phyloP scores from a whole-genome alignment of 2,797 vertebrate species.

The Streptopelia turtur region DNA sequence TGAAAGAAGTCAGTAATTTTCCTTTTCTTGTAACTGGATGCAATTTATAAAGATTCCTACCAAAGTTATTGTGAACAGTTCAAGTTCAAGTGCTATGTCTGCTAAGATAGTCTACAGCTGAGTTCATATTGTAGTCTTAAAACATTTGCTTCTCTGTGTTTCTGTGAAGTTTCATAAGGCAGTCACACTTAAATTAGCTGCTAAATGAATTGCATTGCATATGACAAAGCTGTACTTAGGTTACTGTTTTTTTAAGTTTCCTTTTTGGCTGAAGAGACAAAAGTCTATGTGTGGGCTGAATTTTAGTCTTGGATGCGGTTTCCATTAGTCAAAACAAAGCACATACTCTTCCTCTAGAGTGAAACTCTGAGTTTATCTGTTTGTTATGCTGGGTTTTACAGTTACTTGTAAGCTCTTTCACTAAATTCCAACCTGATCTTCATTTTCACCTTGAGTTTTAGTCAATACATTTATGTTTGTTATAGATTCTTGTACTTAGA shows the following conservation, averaged over 20 bases:
- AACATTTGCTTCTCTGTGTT: not conserved
- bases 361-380: not conserved
- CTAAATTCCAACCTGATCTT: not conserved
- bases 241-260: not conserved
- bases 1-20: not conserved
- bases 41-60: not conserved
- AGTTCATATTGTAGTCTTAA: not conserved
- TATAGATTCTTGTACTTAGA: not conserved
- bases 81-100: not conserved
- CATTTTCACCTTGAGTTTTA: not conserved
- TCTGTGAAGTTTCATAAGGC: not conserved
- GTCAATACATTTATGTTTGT: constrained; percentile 6
- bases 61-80: not conserved
- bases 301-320: not conserved
- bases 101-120: not conserved
- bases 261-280: not conserved
- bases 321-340: not conserved
- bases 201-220: not conserved
- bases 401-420: not conserved
- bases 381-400: not conserved
- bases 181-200: not conserved
- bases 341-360: not conserved
- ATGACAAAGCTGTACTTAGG: not conserved
- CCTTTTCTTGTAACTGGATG: not conserved
- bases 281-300: not conserved